A percentile compares a stretch with the other conserved stretches of the same genome.
These are phyloP conservation scores for Phoxinus phoxinus DNA, from an alignment of 2,113 vertebrate species.

Conservation along the genomic window DNA sequence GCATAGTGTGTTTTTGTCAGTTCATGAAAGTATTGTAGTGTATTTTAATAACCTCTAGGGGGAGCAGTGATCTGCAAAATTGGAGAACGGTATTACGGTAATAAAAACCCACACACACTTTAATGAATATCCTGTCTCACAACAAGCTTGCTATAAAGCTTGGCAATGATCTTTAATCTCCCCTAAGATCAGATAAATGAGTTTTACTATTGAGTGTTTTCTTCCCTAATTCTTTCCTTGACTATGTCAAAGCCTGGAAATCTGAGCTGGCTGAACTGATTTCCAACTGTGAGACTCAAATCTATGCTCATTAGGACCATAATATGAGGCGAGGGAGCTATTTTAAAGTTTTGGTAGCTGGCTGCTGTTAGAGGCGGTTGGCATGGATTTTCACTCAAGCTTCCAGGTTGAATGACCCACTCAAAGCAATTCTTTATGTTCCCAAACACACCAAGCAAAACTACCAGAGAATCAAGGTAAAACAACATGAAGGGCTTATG, in stretches of 20 bases:
- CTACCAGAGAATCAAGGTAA: slow-evolving; percentile 19
- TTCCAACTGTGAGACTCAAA: slow-evolving; percentile 12
- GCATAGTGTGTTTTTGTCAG: not conserved
- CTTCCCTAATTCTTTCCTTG: not conserved
- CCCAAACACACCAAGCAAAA: not conserved
- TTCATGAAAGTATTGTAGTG: slow-evolving; percentile 37
- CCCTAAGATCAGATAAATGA: slow-evolving; percentile 1
- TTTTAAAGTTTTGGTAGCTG: slow-evolving; percentile 12
- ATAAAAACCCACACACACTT: not conserved
- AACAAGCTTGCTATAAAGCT: not conserved
- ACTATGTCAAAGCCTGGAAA: not conserved
- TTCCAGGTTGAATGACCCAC: slow-evolving; percentile 13
- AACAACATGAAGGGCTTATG: slow-evolving; percentile 61
- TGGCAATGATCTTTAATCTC: not conserved
- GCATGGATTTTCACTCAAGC: slow-evolving; percentile 18
- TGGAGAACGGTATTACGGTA: not conserved
- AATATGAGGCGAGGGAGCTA: not conserved
- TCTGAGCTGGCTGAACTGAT: slow-evolving; percentile 4
- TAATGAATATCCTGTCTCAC: not conserved
- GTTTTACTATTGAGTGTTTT: not conserved
- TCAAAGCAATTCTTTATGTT: not conserved
- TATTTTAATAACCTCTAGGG: slow-evolving; percentile 39
- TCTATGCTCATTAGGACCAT: not conserved
- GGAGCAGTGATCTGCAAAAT: slow-evolving; percentile 53
- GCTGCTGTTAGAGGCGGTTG: slow-evolving; percentile 3